Evolutionary conservation across 1,140 invertebrate species (phyloP).

Genomic region (Phymorhynchus buccinoides): DNA sequence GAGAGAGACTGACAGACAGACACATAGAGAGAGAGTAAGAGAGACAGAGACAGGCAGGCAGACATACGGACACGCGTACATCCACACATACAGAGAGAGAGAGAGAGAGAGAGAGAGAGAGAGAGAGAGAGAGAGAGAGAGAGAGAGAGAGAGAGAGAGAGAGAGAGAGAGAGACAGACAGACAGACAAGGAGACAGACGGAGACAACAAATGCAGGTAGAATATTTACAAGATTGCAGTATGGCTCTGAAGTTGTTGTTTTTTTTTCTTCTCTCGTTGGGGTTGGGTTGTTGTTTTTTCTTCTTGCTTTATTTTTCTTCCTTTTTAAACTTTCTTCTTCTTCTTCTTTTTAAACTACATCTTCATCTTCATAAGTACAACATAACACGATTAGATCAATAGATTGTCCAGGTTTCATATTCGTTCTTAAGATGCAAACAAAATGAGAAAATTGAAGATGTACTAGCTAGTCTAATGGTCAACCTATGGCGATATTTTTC

Average conservation of each 20-base stretch:
- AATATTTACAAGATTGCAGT: neutral
- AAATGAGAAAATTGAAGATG: too few species aligned
- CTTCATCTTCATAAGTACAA: too few species aligned
- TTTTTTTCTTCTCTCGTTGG: too few species aligned
- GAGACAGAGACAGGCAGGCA: neutral
- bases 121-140: neutral
- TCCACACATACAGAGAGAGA: neutral
- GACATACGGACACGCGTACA: neutral
- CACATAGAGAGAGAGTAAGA: neutral
- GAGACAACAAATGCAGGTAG: neutral
- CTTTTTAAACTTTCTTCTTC: neutral
- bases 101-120: conserved; percentile 2
- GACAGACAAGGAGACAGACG: conserved; percentile 23
- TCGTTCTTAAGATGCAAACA: too few species aligned
- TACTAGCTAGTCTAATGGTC: too few species aligned
- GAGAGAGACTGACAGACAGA: neutral
- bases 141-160: conserved; percentile 11
- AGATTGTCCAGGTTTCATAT: too few species aligned
- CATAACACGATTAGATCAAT: too few species aligned
- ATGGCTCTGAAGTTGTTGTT: too few species aligned
- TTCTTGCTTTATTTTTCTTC: neutral
- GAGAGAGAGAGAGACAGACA: conserved; percentile 32
- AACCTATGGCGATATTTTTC: too few species aligned
- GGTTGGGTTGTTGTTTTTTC: too few species aligned
- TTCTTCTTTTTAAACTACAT: too few species aligned